Percentiles rank a stretch among this genome's conserved stretches.
Conservation (phyloP, 2,797 vertebrate species). For the Okamejei kenojei region DNA sequence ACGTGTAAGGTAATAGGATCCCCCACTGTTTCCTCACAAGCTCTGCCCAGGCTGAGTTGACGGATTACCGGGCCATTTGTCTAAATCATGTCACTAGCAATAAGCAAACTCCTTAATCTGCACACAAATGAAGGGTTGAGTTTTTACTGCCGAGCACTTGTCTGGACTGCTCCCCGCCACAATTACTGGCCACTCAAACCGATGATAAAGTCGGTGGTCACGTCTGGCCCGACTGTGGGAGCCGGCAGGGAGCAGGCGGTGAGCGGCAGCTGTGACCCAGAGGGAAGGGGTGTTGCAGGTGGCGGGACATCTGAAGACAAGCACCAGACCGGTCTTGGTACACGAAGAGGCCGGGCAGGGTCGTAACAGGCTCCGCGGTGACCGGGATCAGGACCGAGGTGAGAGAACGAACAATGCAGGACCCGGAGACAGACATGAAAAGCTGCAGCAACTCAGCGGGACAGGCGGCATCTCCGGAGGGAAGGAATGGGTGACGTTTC, state of each 20-base stretch:
- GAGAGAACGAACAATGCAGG: too few species aligned
- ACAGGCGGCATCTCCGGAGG: too few species aligned
- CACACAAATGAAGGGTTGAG: conserved; percentile 56
- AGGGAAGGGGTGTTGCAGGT: neutral
- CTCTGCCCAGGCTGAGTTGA: conserved; percentile 58
- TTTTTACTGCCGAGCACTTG: conserved; percentile 55
- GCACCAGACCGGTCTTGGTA: too few species aligned
- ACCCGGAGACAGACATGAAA: too few species aligned
- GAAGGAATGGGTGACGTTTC: too few species aligned
- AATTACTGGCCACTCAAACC: conserved; percentile 50
- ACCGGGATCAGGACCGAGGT: too few species aligned
- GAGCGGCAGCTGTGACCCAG: neutral
- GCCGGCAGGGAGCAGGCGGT: neutral
- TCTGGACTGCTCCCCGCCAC: conserved; percentile 53
- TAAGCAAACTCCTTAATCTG: conserved; percentile 66
- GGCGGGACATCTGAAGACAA: neutral
- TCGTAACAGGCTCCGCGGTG: too few species aligned
- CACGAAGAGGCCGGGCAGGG: too few species aligned
- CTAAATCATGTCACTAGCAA: conserved; percentile 77
- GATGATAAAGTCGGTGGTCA: conserved; percentile 41
- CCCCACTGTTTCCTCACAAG: conserved; percentile 62
- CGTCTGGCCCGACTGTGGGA: conserved; percentile 19
- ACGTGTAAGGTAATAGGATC: conserved; percentile 79
- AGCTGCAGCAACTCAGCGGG: too few species aligned
- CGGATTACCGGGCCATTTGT: conserved; percentile 73